Base-by-base conservation (phyloP, 1,140 invertebrate species). In the Listronotus oregonensis region DNA sequence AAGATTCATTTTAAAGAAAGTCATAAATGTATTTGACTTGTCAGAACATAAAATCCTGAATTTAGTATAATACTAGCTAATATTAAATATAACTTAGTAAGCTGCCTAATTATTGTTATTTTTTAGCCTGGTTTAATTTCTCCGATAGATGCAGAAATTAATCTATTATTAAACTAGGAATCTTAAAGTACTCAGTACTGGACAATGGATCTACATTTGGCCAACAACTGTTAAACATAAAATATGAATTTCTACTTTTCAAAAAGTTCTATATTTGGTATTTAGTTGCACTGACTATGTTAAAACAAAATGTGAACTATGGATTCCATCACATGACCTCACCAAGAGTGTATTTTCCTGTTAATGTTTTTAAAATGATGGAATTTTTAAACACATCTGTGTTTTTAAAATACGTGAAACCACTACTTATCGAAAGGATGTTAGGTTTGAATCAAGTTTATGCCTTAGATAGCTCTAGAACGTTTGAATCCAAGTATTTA, bases 221-320 rank as follows among this genome's bases (percentile, higher is more conserved):
- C 6, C 78, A 79, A 67, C 74, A 77, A 62, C 63, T 79, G 21
- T 63, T 79, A 14, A 72, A 69, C n/a, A 75, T 78, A 34, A 75
- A 76, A 69, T 79, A 79, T 66, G 64, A 73, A 61, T 78, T n/a
- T 64, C 70, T 7, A 50, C 27, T 15, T 47, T 60, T 9, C 75
- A 77, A 60, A 74, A 71, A 68, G 7, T 62, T 17, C 63, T 74
- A 1, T 77, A 75, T 64, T 4, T 77, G 8, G 5, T 73, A 6
- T 50, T 64, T 12, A 62, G 64, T 58, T 71, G 62, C 61, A 65
- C 72, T 18, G 64, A 69, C 18, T 79, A 79, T 64, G 3, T 77
- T 17, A 77, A 75, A 70, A 62, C 67, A 12, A 72, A 66, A 60
- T 59, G 69, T 9, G 76, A 79, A 66, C 31, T 68, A 0, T 74